Conservation (phyloP, 2,888 invertebrate genomes). For the Candidula unifasciata region DNA sequence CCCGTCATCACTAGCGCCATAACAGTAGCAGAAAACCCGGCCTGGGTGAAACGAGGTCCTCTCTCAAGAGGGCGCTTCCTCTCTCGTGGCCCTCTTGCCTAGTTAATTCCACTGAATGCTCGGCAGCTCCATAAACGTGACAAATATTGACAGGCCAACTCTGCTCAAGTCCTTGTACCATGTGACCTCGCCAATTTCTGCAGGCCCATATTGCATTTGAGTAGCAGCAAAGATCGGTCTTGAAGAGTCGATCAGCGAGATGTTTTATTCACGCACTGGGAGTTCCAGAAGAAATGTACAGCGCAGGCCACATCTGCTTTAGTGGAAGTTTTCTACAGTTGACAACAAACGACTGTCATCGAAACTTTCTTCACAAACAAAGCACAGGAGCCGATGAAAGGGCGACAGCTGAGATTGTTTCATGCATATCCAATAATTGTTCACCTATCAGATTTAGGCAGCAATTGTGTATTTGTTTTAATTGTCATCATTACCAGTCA, state of each 20-base stretch:
- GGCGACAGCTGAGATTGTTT: neutral
- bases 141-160: slow-evolving; percentile 35
- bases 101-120: slow-evolving; percentile 36
- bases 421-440: too few relatives aligned
- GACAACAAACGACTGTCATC: neutral
- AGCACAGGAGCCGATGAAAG: neutral
- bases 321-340: neutral
- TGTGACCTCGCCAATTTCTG: slow-evolving; percentile 30
- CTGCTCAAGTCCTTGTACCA: slow-evolving; percentile 18
- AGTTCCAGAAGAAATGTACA: neutral
- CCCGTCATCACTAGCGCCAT: slow-evolving; percentile 2
- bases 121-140: slow-evolving; percentile 7
- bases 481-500: too few relatives aligned
- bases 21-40: neutral
- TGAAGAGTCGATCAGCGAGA: slow-evolving; percentile 17
- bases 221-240: slow-evolving; percentile 17
- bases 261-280: slow-evolving; percentile 27
- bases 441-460: too few relatives aligned
- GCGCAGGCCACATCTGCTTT: slow-evolving; percentile 11
- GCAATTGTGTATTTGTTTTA: too few relatives aligned
- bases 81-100: slow-evolving; percentile 13
- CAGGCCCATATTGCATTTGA: slow-evolving; percentile 31
- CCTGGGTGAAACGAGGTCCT: neutral
- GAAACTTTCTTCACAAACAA: neutral
- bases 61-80: slow-evolving; percentile 31